phyloP scores from a whole-genome alignment of 2,797 vertebrate species.

The Naso thynnoides region DNA sequence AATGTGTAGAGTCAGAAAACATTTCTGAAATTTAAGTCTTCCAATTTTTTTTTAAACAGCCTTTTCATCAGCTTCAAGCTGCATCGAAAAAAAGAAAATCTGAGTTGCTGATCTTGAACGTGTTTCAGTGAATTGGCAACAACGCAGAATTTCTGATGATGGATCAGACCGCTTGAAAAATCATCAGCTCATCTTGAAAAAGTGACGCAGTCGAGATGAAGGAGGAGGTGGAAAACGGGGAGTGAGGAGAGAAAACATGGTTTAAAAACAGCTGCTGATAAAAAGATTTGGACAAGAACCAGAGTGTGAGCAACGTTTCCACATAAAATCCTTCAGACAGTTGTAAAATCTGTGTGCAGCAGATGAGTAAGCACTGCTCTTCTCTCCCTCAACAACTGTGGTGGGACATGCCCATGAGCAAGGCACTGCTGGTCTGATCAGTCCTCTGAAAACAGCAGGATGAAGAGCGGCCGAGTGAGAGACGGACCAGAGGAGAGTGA shows the following conservation, averaged over 20 bases:
- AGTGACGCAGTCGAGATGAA: neutral
- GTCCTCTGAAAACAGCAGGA: constrained; percentile 1
- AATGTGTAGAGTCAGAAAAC: neutral
- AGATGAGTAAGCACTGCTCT: neutral
- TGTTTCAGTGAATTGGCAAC: neutral
- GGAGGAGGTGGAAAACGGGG: neutral
- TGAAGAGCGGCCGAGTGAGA: neutral
- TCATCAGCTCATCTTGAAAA: constrained; percentile 43
- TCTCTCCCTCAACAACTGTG: neutral
- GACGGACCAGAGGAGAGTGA: constrained; percentile 15
- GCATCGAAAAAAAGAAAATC: neutral
- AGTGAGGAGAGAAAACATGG: neutral
- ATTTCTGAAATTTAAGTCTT: neutral
- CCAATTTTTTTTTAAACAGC: neutral
- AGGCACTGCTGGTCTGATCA: neutral
- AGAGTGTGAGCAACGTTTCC: neutral
- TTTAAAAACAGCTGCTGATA: neutral
- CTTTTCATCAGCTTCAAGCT: neutral
- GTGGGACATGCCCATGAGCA: too few species aligned
- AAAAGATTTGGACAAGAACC: neutral
- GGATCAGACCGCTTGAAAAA: constrained; percentile 20
- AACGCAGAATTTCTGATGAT: neutral
- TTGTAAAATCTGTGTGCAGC: neutral
- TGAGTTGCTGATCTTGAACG: constrained; percentile 1
- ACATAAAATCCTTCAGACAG: neutral